Percentiles rank a stretch among this genome's conserved stretches.
phyloP scores from a whole-genome alignment of 37 sponge, comb jelly and placozoan species.

The Crambe crambe region DNA sequence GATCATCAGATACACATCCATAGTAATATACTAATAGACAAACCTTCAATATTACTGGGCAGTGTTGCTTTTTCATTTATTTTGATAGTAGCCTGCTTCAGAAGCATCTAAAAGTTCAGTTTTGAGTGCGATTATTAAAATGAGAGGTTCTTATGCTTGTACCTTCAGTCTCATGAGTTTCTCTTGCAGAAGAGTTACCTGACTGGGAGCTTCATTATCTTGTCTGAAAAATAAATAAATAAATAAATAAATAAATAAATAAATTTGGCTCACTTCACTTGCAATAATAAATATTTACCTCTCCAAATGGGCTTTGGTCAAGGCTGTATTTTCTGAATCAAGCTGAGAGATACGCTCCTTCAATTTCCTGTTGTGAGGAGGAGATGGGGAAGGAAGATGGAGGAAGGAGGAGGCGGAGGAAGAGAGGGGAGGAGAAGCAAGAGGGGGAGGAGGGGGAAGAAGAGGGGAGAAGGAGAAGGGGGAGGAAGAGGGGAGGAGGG shows the following conservation, averaged over 20 bases:
- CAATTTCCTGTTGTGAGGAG: conserved; percentile 33
- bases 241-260: neutral
- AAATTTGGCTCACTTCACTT: neutral
- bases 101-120: conserved; percentile 41
- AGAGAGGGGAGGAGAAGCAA: too few species aligned
- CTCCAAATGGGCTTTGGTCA: conserved; percentile 50
- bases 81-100: conserved; percentile 44
- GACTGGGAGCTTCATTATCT: neutral
- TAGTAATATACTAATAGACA: neutral
- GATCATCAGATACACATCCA: neutral
- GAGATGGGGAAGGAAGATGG: neutral
- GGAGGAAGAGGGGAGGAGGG: too few species aligned
- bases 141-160: too few species aligned
- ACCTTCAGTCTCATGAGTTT: conserved; percentile 41
- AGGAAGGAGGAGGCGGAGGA: too few species aligned
- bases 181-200: conserved; percentile 27
- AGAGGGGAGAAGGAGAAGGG: too few species aligned
- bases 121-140: too few species aligned
- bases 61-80: conserved; percentile 35
- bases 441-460: too few species aligned
- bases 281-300: conserved; percentile 19
- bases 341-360: conserved; percentile 64
- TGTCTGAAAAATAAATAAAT: neutral
- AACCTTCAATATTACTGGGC: conserved; percentile 40
- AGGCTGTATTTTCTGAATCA: conserved; percentile 63